Evolutionary conservation across 1,140 invertebrate species (phyloP), one percentile per base, ranked within the genome.

Genomic region (Delia radicum): DNA sequence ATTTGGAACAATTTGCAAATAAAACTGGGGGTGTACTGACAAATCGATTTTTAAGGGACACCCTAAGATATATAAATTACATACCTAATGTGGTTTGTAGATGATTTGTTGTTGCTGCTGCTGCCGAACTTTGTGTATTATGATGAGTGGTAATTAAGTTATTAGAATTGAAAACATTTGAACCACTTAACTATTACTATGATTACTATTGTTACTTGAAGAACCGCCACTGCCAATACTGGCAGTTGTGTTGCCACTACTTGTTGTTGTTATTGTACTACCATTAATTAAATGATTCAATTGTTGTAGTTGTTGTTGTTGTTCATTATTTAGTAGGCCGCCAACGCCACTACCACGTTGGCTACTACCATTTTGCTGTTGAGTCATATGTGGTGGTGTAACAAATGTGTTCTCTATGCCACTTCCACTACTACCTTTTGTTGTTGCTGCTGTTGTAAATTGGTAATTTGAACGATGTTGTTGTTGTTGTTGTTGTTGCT

Each of bases 391-490:
- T 33, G 29, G n/a, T n/a, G n/a, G 12, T 55, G 48, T 15, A 74
- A 55, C 55, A 61, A 18, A 21, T 55, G 46, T 61, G 46, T 26
- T 61, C 13, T 74, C 72, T 55, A 55, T 55, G 24, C 72, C 72
- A 55, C 72, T 48, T 27, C n/a, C n/a, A n/a, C 33, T 27, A 55
- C 8, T 28, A 31, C 63, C 48, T 67, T 76, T 48, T 42, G 61
- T 55, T 74, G 62, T 42, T 74, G 72, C 48, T 76, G 75, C 37
- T 76, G 55, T 67, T 77, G 78, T 63, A 73, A 69, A 37, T 75
- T n/a, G n/a, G n/a, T n/a, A n/a, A n/a, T n/a, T n/a, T n/a, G n/a
- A n/a, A n/a, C n/a, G n/a, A n/a, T n/a, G n/a, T n/a, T n/a, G 74
- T 62, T n/a, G n/a, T n/a, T n/a, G n/a, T n/a, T n/a, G n/a, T n/a